Percentiles rank a stretch among this genome's conserved stretches.
Evolutionary conservation across 2,888 invertebrate genomes (phyloP).

Genomic region (Sarcophaga variegata): DNA sequence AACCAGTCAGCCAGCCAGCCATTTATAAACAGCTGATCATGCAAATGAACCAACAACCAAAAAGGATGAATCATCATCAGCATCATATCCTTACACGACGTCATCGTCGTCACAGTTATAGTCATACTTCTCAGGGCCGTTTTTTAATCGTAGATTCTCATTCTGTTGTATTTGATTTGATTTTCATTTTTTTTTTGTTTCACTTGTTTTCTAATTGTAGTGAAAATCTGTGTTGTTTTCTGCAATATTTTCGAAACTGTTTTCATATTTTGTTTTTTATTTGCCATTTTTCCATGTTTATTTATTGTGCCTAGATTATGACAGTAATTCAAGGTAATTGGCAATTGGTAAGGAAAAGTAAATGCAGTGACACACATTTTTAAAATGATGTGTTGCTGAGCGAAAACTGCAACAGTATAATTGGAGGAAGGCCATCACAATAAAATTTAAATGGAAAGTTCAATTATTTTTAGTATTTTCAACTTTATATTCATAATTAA

Average conservation of each 20-base stretch:
- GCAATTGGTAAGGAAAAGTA: constrained; percentile 61
- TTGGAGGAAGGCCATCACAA: neutral
- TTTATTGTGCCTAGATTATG: constrained; percentile 23
- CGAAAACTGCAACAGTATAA: neutral
- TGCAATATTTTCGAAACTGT: too few relatives aligned
- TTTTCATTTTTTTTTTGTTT: constrained; percentile 1
- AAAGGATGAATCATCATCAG: constrained; percentile 59
- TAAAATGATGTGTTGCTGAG: neutral
- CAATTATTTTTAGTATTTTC: neutral
- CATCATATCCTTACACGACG: neutral
- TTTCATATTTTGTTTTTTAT: neutral
- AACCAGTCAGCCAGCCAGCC: too few relatives aligned
- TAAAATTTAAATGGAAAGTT: neutral
- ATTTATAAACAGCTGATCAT: constrained; percentile 61
- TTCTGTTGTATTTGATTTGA: neutral
- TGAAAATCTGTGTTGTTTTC: neutral
- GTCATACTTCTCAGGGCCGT: too few relatives aligned
- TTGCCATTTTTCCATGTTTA: neutral
- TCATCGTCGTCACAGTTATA: neutral
- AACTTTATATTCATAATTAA: neutral
- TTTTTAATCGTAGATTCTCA: too few relatives aligned
- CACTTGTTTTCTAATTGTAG: constrained; percentile 15
- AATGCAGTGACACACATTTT: constrained; percentile 70
- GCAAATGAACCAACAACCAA: constrained; percentile 42
- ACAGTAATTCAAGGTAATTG: constrained; percentile 56